These are phyloP conservation scores for Mandrillus leucophaeus DNA, from an alignment of 2,113 vertebrate species.

Conservation along the genomic window DNA sequence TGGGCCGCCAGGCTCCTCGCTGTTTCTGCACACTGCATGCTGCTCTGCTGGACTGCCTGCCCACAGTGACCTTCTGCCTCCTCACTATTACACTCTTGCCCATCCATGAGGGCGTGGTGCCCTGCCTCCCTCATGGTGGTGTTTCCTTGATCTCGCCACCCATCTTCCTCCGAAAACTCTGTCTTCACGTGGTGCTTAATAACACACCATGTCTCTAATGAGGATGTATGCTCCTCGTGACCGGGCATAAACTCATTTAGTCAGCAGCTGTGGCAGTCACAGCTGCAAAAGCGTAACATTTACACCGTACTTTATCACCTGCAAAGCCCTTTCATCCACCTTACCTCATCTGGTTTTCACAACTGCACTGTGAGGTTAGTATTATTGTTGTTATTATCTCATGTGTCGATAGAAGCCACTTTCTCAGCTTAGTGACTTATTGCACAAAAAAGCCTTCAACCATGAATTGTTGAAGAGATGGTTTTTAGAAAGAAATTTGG, in stretches of 20 bases:
- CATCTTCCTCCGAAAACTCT: neutral
- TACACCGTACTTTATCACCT: neutral
- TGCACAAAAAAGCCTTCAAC: slow-evolving; percentile 21
- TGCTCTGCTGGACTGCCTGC: neutral
- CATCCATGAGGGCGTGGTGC: neutral
- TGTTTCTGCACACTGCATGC: neutral
- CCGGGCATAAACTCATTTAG: neutral
- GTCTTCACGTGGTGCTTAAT: neutral
- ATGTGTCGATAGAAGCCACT: neutral
- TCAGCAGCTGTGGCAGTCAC: neutral
- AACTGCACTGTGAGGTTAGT: neutral
- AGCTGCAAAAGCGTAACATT: neutral
- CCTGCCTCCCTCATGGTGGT: neutral
- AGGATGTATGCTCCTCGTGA: neutral
- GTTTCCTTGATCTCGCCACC: neutral
- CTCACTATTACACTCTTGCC: neutral
- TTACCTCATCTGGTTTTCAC: slow-evolving; percentile 5
- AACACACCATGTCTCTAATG: neutral
- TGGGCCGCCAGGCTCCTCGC: neutral
- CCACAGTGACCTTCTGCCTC: neutral
- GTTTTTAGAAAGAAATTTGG: slow-evolving; percentile 5
- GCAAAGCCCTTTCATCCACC: neutral
- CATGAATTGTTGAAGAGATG: neutral
- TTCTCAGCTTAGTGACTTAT: neutral
- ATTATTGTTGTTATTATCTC: neutral